phyloP scores from a whole-genome alignment of 1,140 invertebrate species.

The Aphelinus certus region DNA sequence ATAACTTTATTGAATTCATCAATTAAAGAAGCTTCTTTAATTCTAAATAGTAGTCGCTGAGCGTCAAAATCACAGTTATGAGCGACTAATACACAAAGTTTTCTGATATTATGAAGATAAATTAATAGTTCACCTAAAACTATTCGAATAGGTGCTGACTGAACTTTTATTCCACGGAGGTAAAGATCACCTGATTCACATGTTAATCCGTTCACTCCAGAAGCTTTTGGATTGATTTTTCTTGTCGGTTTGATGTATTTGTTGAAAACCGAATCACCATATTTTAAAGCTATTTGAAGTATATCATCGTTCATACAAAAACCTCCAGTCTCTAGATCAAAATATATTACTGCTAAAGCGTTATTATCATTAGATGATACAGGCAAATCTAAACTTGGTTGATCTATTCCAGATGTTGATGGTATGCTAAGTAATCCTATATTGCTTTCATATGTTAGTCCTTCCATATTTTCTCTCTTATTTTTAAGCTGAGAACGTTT shows the following conservation, averaged over 20 bases:
- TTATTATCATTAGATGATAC: background rate
- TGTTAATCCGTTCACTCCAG: constrained; percentile 28
- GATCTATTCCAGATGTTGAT: too few relatives aligned
- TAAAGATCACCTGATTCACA: constrained; percentile 18
- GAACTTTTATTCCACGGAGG: constrained; percentile 1
- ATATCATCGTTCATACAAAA: constrained; percentile 26
- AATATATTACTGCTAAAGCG: background rate
- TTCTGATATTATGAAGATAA: background rate
- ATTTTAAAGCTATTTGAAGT: constrained; percentile 34
- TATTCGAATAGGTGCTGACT: background rate
- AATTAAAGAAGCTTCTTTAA: constrained; percentile 11
- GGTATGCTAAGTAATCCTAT: constrained; percentile 24
- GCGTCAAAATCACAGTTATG: constrained; percentile 19
- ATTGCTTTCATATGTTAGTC: constrained; percentile 28
- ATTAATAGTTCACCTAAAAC: constrained; percentile 5
- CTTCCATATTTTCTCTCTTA: constrained; percentile 29
- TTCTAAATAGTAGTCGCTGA: background rate
- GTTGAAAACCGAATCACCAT: background rate
- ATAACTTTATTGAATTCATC: constrained; percentile 12
- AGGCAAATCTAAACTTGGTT: background rate
- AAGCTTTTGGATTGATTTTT: constrained; percentile 18
- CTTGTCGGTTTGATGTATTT: constrained; percentile 16
- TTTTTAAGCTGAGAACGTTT: constrained; percentile 11
- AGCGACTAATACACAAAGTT: background rate
- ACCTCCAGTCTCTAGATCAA: constrained; percentile 32